Evolutionary conservation across 2,113 vertebrate genomes (phyloP), one percentile per base, ranked within the genome.

Genomic region (Otis tarda): DNA sequence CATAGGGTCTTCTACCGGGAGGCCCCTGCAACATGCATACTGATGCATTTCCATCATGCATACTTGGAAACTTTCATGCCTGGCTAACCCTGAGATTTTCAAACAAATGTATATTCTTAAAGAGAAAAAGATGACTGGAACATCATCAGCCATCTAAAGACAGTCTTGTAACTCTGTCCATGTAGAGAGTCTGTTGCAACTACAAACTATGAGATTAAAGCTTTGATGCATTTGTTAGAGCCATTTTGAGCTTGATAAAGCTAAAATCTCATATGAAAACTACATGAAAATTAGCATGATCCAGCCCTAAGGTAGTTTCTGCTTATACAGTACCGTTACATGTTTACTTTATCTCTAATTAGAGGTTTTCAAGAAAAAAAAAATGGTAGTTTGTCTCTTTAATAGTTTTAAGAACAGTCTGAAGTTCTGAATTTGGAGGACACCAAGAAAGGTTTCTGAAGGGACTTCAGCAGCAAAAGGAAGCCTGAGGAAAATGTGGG

Each of bases 41-140:
- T 37, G 37, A 37, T 37, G 37, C 37, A 37, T 37, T 37, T 37
- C 37, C 9, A 37, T 37, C 65, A 89, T 73, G 31, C 86, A 94
- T 90, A 95, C 77, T 67, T 89, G 56, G 55, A 89, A 94, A 94
- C 24, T 39, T 92, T 91, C 65, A 61, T 55, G 35, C 74, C 89
- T 92, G 52, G 24, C 24, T 89, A 92, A 80, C 35, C 41, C 33
- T 74, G 33, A 74, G 33, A 69, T 80, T 87, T 93, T 87, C 90
- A 47, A 73, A 47, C 65, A 89, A 92, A 74, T 24, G 2, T 43
- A 8, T 47, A 24, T 84, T 75, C 73, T 68, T 80, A 89, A 82
- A 77, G 33, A 56, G 24, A 87, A 92, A 65, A 85, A 73, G 4
- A 73, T 45, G 39, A 78, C 35, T 89, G 49, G 39, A 93, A 80